phyloP scores from a whole-genome alignment of 2,888 invertebrate species.

The Cotesia congregata region DNA sequence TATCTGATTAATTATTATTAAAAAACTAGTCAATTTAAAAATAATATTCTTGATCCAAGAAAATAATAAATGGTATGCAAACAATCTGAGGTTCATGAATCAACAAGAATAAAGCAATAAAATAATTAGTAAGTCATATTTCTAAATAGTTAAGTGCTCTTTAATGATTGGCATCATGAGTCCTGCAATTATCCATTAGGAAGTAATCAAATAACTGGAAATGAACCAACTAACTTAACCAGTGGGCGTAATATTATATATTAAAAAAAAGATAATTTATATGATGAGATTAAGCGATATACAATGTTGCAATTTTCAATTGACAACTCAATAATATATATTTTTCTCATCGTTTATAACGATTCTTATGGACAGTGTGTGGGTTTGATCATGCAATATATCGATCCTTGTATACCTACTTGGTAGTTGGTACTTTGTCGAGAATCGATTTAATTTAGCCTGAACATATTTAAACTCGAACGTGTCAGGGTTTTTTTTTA shows the following conservation, averaged over 20 bases:
- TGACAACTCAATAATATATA: slow-evolving; percentile 21
- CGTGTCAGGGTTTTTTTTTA: background rate
- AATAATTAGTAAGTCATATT: too few species aligned
- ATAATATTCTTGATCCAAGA: too few species aligned
- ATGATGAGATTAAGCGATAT: slow-evolving; percentile 1
- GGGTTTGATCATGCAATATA: slow-evolving; percentile 24
- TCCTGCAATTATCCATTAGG: too few species aligned
- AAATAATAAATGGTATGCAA: too few species aligned
- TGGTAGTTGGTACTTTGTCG: slow-evolving; percentile 18
- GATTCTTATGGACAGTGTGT: background rate
- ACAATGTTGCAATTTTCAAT: slow-evolving; percentile 13
- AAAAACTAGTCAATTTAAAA: too few species aligned
- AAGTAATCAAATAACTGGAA: too few species aligned
- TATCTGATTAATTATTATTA: too few species aligned
- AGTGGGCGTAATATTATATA: background rate
- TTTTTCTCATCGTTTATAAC: slow-evolving; percentile 2
- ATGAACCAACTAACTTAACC: too few species aligned
- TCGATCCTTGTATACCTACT: slow-evolving; percentile 7
- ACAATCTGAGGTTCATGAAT: too few species aligned
- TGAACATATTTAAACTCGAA: slow-evolving; percentile 11
- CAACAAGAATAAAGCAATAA: too few species aligned
- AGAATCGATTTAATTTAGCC: slow-evolving; percentile 26
- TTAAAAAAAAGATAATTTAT: slow-evolving; percentile 4
- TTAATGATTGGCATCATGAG: too few species aligned
- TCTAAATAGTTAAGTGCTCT: too few species aligned